Base-by-base conservation (phyloP, 2,888 invertebrate genomes). In the Sarcophaga caerulescens region DNA sequence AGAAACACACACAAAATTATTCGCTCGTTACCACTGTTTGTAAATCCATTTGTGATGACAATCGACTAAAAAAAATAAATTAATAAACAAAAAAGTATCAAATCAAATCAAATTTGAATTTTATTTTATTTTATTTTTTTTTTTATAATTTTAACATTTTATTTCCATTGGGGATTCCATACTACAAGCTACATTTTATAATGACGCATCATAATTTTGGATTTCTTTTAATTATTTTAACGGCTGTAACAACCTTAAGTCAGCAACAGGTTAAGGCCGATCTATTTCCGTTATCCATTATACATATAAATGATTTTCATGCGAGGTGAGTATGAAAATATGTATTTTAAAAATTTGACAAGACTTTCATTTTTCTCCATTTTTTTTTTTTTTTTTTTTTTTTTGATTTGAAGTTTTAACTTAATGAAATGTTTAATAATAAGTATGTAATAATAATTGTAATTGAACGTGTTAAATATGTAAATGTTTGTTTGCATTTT, bases 291-390 rank as follows among this genome's bases (percentile, higher is more conserved):
- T 47, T 93, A 57, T 90, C 93, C 66, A 91, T 93, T 14, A 92
- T 93, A 81, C 93, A 93, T 81, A 92, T 93, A 19, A 93, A 93
- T 87, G 93, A 93, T 87, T 92, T 93, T 80, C 93, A 93, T 87
- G 93, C 93, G 84, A 92, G 93, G 93, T 91, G 89, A 89, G 83
- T 87, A 23, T 4, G n/a, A 17, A 44, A 59, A 44, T 66, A n/a
- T n/a, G n/a, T n/a, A 66, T n/a, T 60, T 10, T 11, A 19, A 17
- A 11, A 14, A 52, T 52, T 14, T 17, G 2, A 52, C 52, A 52
- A 14, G 10, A 14, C 4, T 52, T 14, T 52, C 14, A 14, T 4
- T 52, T 14, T 52, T 14, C n/a, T 52, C 11, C 14, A 47, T 47
- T 47, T 14, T 47, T 47, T n/a, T n/a, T 14, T 47, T 1, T 25